Evolutionary conservation across 2,113 vertebrate species (phyloP), one percentile per base, ranked within the genome.

Genomic region (Carassius carassius): DNA sequence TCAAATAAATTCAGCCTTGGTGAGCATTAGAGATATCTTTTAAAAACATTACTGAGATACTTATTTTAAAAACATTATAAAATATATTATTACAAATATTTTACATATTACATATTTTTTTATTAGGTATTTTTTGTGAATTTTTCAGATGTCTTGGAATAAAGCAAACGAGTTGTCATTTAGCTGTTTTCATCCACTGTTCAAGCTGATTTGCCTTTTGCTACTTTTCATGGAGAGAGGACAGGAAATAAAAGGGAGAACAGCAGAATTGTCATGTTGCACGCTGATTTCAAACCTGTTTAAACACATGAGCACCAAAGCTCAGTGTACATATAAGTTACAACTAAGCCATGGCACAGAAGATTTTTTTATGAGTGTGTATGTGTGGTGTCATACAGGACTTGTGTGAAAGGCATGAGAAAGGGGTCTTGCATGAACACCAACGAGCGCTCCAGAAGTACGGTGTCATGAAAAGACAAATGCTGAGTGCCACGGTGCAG

Each of bases 341-440:
- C 25, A 13, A 29, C 25, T 29, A 29, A 65, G 25, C 63, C 25
- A 65, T 32, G 25, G 25, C 63, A 65, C 13, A 65, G 1, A 25
- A 3, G 0, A 1, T 14, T 67, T 1, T 8, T 44, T 47, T 32
- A 7, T 25, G 37, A 74, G 10, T 0, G 44, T 47, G 44, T 47
- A 47, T 5, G 23, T 74, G 44, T 85, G n/a, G 54, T 77, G 12
- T 56, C 51, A 9, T 49, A 0, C 51, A 99, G 98, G 97, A 99
- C 89, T 94, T 99, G 89, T 99, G 98, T 8, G 98, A 99, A 90
- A 94, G 98, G 25, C 98, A 99, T 0, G 97, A 99, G 93, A 98
- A 96, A 89, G 98, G 98, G 0, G 95, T 98, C 0, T 92, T 99
- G 65, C 98, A 99, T 51, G 97, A 97, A 88, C 97, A 99, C 90